Base-by-base conservation (phyloP, 2,888 invertebrate genomes). In the Serripes groenlandicus region DNA sequence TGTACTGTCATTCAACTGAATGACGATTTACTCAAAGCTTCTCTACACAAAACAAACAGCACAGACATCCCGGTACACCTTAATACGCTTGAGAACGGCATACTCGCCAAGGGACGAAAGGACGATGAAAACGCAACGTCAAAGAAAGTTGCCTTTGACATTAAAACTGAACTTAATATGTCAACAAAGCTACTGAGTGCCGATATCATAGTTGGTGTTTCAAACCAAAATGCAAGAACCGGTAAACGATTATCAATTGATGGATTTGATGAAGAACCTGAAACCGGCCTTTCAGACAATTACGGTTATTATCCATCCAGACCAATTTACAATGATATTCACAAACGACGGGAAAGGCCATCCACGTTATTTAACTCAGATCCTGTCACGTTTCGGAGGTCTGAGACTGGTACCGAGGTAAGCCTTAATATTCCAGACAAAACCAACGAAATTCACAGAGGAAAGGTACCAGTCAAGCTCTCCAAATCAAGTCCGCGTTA, bases 271-370 rank as follows among this genome's bases (percentile, higher is more conserved):
- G 23, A n/a, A 28, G 23, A 15, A 23, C 66, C 32, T 3, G 62
- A 62, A 15, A 2, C n/a, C n/a, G 62, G 21, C 0, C 32, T 15
- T n/a, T 21, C 35, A 35, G 56, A 56, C 26, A 56, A 71, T n/a
- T 71, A 56, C 21, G 56, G 71, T 1, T 71, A 35, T 34, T 71
- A 71, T 30, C 71, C 71, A 34, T 18, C 71, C 23, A 32, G 71
- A 34, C 71, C 71, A 54, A 71, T 71, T 26, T 71, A 34, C 54
- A 71, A 71, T 58, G 71, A 71, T 37, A 21, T 71, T n/a, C 23
- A 15, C 23, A 71, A 56, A 35, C 32, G 56, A 35, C 71, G 71
- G 23, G 71, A 71, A 34, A 71, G 56, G 56, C 71, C 56, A 1
- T 7, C 30, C 15, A 3, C 34, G 3, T 5, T 26, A 34, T 21